Evolutionary conservation across 2,797 vertebrate genomes (phyloP), one percentile per base, ranked within the genome.

Genomic region (Malacoctenus gilli): DNA sequence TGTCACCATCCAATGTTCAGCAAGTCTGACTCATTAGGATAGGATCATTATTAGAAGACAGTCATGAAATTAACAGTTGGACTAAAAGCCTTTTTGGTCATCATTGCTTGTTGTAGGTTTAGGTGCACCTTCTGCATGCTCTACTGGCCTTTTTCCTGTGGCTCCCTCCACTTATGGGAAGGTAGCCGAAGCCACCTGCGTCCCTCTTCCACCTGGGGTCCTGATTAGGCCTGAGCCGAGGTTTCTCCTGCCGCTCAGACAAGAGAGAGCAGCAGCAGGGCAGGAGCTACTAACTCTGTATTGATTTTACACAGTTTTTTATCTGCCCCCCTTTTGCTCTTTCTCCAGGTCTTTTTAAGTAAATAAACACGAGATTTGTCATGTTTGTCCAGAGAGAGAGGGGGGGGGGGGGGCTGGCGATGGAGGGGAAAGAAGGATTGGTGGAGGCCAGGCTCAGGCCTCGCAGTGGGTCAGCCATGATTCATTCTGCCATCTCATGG

Each of bases 351-450:
- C 85, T 86, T 89, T 83, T 85, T 75, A 86, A 90, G 91, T 92
- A 92, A 93, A 93, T 92, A 92, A 93, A 92, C 89, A 93, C 83
- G 86, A 89, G 85, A 93, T 93, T 91, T 92, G 89, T 93, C 91
- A 91, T 89, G 82, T 89, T 86, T 80, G 77, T 85, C 85, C 79
- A 72, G 75, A 52, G 75, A 72, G 68, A 67, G 66, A 83, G 74
- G 81, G 60, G 78, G 76, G 66, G 70, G 68, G 65, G 65, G 84
- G 73, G 81, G 59, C 77, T 75, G 65, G 81, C 20, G 68, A 77
- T 74, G 35, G 60, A 63, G 57, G 66, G 59, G 42, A 63, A 37
- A 42, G 55, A 49, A 37, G 68, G 72, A 28, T 28, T 59, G 59
- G 56, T 47, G 58, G 65, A 71, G 84, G 75, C 83, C 80, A 83